Conservation (phyloP, 1,140 invertebrate genomes). For the Eciton burchellii region DNA sequence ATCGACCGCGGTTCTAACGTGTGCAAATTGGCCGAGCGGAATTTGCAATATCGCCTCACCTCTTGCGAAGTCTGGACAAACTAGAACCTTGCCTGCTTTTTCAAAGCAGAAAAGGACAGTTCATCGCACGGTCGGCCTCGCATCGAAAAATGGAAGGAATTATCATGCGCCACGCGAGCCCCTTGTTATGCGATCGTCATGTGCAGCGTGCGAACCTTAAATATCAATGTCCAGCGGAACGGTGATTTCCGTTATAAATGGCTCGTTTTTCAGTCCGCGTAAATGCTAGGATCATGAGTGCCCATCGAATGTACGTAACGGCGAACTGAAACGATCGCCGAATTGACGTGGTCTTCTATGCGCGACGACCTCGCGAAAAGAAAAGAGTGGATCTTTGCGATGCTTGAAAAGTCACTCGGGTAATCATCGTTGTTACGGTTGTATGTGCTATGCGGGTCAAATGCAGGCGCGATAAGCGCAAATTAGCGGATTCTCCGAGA, state of each 20-base stretch:
- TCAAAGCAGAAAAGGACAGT: not conserved
- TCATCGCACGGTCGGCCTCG: constrained; percentile 1
- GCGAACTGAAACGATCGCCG: constrained; percentile 27
- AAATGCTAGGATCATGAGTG: constrained; percentile 16
- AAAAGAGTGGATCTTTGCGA: constrained; percentile 61
- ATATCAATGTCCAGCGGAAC: not conserved
- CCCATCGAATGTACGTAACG: constrained; percentile 16
- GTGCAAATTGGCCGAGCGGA: not conserved
- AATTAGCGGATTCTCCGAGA: too few species aligned
- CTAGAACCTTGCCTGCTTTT: too few species aligned
- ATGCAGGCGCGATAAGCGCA: not conserved
- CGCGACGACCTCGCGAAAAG: constrained; percentile 57
- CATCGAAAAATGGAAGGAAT: not conserved
- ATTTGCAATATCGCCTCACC: not conserved
- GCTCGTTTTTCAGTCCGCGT: not conserved
- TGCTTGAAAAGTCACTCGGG: constrained; percentile 48
- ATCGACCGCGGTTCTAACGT: not conserved
- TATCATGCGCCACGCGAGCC: not conserved
- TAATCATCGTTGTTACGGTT: constrained; percentile 19
- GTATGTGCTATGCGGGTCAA: not conserved
- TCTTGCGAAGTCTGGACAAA: too few species aligned
- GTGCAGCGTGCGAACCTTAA: not conserved
- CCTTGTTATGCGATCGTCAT: not conserved
- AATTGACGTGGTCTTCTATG: constrained; percentile 65
- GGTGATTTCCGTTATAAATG: constrained; percentile 4